phyloP scores from a whole-genome alignment of 2,888 invertebrate species.

The Cremastinae sp. region DNA sequence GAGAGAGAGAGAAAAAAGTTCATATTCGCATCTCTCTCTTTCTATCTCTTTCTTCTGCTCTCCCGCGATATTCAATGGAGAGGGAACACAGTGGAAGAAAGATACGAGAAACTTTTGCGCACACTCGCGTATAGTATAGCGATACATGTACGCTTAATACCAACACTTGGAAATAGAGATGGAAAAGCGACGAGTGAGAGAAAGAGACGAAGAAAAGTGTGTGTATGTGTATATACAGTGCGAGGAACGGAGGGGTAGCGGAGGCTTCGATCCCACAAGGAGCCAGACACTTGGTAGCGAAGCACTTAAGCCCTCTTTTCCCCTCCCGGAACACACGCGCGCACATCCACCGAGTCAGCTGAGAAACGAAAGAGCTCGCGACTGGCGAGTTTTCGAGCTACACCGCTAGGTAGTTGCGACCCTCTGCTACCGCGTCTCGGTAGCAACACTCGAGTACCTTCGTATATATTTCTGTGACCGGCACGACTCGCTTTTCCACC shows the following conservation, averaged over 20 bases:
- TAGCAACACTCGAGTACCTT: not conserved
- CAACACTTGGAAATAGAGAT: too few species aligned
- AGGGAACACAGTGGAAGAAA: too few species aligned
- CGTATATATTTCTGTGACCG: slow-evolving; percentile 7
- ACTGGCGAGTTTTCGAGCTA: not conserved
- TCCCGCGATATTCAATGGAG: too few species aligned
- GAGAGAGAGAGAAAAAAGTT: slow-evolving; percentile 42
- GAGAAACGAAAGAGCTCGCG: slow-evolving; percentile 4
- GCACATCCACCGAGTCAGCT: slow-evolving; percentile 17
- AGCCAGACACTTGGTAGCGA: slow-evolving; percentile 78
- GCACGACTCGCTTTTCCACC: slow-evolving; percentile 50
- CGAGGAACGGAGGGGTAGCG: too few species aligned
- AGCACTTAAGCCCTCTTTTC: slow-evolving; percentile 76
- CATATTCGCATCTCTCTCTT: slow-evolving; percentile 59
- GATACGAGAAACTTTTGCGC: too few species aligned
- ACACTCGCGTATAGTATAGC: too few species aligned
- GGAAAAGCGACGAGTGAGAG: too few species aligned
- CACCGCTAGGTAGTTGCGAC: not conserved
- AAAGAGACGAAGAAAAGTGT: too few species aligned
- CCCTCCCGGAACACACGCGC: slow-evolving; percentile 24
- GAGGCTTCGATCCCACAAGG: slow-evolving; percentile 79
- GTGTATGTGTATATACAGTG: too few species aligned
- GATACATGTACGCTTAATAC: too few species aligned
- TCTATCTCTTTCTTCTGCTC: too few species aligned
- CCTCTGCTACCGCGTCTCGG: too few species aligned